Base-by-base conservation (phyloP, 2,797 vertebrate genomes). In the Thunnus albacares region DNA sequence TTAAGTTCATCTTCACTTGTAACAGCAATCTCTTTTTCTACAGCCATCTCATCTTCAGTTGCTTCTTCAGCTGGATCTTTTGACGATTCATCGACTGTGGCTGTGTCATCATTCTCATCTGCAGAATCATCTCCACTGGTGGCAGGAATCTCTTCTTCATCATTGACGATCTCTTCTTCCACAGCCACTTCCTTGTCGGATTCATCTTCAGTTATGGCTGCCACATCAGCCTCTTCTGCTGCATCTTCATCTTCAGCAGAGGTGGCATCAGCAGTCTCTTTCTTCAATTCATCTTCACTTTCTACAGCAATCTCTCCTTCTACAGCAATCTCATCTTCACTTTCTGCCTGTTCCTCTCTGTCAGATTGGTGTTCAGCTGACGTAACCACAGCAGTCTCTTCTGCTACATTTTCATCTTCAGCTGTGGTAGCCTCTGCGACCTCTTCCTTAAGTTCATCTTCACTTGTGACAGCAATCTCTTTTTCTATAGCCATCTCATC, bases 61-160 rank as follows among this genome's bases (percentile, higher is more conserved):
- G n/a, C 51, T 35, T 81, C 68, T 3, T 11, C 45, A 38, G 38
- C 61, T 22, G 82, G 70, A 17, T 89, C 83, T 63, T 64, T 53
- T 1, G 30, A 81, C 84, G 78, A 77, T 59, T 47, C 14, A 47
- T 45, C 43, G 1, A 0, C 13, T 28, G 38, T 68, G 26, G n/a
- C 60, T 24, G 24, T 35, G 28, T 35, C 30, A 47, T 17, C 17
- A n/a, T 26, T 43, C 22, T 83, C 72, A 49, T 82, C 65, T 51
- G 26, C 58, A 33, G 80, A 61, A 12, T 89, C 79, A n/a, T 33
- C 72, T 13, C 41, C 88, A 30, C 72, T 80, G 41, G 56, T 45
- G 14, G 33, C 75, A 68, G 33, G 14, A 6, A 38, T 62, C 22
- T 53, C 69, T 56, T 77, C 56, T 38, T 33, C 70, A 26, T 55